Percentiles rank a stretch among this genome's conserved stretches.
Evolutionary conservation across 2,797 vertebrate species (phyloP).

Genomic region (Margarornis squamiger): DNA sequence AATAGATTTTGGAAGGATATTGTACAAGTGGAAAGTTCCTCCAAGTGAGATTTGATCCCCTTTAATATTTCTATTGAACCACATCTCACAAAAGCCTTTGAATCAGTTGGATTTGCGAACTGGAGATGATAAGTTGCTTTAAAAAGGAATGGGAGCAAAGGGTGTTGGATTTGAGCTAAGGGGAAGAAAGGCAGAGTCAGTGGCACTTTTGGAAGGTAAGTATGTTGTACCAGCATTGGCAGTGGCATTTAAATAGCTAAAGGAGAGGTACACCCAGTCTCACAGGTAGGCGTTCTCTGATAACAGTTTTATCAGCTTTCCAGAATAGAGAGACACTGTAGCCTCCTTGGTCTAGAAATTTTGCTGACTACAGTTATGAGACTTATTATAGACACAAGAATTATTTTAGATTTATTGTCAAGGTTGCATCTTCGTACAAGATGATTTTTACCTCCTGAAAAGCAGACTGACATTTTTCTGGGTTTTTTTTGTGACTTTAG

Average conservation of each 20-base stretch:
- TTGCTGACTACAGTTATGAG: neutral
- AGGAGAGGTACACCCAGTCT: neutral
- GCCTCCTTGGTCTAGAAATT: neutral
- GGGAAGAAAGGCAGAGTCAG: neutral
- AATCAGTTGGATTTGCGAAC: neutral
- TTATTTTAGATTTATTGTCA: neutral
- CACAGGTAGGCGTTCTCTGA: neutral
- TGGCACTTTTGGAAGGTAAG: neutral
- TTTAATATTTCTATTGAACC: neutral
- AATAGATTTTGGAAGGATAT: neutral
- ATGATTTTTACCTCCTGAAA: neutral
- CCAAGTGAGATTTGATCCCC: neutral
- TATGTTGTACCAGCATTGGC: neutral
- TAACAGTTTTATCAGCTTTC: neutral
- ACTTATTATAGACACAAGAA: neutral
- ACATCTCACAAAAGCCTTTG: neutral
- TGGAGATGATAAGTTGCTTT: neutral
- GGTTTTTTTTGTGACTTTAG: neutral
- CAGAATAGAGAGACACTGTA: neutral
- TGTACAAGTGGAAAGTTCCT: neutral
- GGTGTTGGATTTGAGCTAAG: neutral
- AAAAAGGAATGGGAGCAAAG: neutral
- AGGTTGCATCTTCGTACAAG: neutral
- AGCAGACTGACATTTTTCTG: neutral
- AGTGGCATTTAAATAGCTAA: neutral